Conservation (phyloP, 92 coral and sea anemone genomes). For the Galaxea fascicularis region DNA sequence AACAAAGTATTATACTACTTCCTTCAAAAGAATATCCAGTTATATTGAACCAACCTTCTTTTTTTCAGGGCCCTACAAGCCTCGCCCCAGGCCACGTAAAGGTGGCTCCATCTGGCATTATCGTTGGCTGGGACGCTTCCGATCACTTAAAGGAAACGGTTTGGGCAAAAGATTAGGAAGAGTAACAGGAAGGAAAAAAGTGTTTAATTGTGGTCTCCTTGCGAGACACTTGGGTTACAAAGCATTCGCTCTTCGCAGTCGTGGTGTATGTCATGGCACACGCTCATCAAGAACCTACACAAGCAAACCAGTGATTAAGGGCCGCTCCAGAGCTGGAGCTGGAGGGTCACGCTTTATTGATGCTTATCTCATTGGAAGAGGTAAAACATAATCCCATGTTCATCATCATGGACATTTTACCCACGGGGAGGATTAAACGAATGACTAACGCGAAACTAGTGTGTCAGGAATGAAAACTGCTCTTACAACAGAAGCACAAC, state of each 20-base stretch:
- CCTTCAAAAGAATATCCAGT: background rate
- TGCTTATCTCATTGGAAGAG: constrained; percentile 53
- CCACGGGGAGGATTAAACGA: no score
- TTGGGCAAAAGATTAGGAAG: constrained; percentile 31
- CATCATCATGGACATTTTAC: no score
- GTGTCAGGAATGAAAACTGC: no score
- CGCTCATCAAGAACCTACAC: constrained; percentile 34
- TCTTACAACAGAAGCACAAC: no score
- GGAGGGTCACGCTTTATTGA: constrained; percentile 63
- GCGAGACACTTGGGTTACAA: constrained; percentile 35
- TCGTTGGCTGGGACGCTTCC: constrained; percentile 54
- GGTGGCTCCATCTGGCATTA: constrained; percentile 40
- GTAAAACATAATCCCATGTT: background rate
- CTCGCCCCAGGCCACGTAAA: constrained; percentile 35
- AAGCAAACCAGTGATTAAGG: constrained; percentile 28
- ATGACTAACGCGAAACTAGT: no score
- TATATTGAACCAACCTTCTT: background rate
- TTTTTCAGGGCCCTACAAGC: constrained; percentile 37
- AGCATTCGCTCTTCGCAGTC: constrained; percentile 57
- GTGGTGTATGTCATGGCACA: constrained; percentile 30
- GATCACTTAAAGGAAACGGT: constrained; percentile 29
- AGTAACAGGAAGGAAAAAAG: constrained; percentile 34
- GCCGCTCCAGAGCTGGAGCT: constrained; percentile 37
- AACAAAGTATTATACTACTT: no score
- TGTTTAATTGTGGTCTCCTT: constrained; percentile 38